Evolutionary conservation across 2,113 vertebrate species (phyloP).

Genomic region (Hippocampus guttulatus): DNA sequence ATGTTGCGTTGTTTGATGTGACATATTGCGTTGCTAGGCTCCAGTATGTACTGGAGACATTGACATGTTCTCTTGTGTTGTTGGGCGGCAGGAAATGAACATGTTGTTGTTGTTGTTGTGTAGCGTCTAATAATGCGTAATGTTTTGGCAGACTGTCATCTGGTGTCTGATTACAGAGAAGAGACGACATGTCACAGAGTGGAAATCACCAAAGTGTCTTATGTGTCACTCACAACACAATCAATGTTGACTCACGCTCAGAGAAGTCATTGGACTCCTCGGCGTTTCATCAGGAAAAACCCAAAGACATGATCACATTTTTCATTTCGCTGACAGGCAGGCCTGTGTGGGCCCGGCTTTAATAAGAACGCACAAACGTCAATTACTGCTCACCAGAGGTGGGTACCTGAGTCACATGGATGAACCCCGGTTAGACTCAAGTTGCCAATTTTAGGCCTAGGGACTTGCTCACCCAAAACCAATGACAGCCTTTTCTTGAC

Average conservation of each 20-base stretch:
- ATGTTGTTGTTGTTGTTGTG: background rate
- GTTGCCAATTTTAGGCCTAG: background rate
- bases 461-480: background rate
- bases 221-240: constrained; percentile 1
- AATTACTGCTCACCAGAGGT: background rate
- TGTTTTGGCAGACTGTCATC: background rate
- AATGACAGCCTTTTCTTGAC: background rate
- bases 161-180: background rate
- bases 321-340: background rate
- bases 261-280: constrained; percentile 2
- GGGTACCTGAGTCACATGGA: background rate
- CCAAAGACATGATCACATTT: background rate
- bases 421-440: background rate
- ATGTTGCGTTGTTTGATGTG: too few species aligned
- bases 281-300: background rate
- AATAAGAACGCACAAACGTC: background rate
- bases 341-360: background rate
- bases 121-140: background rate
- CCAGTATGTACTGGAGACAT: too few species aligned
- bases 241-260: background rate
- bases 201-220: background rate
- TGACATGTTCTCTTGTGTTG: too few species aligned
- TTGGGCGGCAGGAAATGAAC: background rate
- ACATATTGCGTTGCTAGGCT: too few species aligned
- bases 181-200: background rate